Percentiles rank a stretch among this genome's conserved stretches.
phyloP scores from a whole-genome alignment of 2,113 vertebrate species.

The Argyrosomus japonicus region DNA sequence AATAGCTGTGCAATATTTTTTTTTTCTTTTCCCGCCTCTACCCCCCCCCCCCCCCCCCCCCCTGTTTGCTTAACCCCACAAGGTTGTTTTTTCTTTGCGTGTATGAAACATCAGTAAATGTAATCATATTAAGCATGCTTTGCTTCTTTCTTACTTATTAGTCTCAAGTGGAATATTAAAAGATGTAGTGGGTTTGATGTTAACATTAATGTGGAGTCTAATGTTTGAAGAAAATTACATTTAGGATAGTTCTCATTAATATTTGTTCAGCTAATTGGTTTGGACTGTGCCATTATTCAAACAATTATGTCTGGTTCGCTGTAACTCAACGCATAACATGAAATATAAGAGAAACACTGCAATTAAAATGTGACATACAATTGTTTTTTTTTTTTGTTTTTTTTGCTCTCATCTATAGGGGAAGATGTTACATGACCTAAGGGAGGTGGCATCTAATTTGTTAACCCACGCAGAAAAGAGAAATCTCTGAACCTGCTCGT shows the following conservation, averaged over 20 bases:
- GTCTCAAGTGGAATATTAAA: constrained; percentile 70
- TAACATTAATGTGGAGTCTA: constrained; percentile 41
- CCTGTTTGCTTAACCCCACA: constrained; percentile 69
- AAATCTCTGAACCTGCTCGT: constrained; percentile 38
- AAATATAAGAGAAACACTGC: constrained; percentile 12
- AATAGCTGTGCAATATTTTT: constrained; percentile 78
- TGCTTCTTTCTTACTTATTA: constrained; percentile 55
- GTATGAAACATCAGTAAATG: constrained; percentile 67
- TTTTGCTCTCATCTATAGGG: constrained; percentile 18
- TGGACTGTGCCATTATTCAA: constrained; percentile 32
- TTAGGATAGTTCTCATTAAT: constrained; percentile 36
- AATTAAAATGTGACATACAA: constrained; percentile 30
- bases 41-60: constrained; percentile 48
- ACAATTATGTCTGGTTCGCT: constrained; percentile 14
- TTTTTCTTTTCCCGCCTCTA: constrained; percentile 47
- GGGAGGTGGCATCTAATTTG: constrained; percentile 44
- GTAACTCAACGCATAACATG: constrained; percentile 14
- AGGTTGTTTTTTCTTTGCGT: constrained; percentile 71
- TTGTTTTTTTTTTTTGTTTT: neutral
- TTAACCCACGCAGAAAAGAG: constrained; percentile 47
- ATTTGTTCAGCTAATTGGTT: constrained; percentile 57
- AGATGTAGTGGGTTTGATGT: constrained; percentile 48
- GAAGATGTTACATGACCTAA: constrained; percentile 52
- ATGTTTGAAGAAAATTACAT: constrained; percentile 36
- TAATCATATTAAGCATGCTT: constrained; percentile 64